phyloP scores from a whole-genome alignment of 2,888 invertebrate genomes.

The Ochropleura leucogaster region DNA sequence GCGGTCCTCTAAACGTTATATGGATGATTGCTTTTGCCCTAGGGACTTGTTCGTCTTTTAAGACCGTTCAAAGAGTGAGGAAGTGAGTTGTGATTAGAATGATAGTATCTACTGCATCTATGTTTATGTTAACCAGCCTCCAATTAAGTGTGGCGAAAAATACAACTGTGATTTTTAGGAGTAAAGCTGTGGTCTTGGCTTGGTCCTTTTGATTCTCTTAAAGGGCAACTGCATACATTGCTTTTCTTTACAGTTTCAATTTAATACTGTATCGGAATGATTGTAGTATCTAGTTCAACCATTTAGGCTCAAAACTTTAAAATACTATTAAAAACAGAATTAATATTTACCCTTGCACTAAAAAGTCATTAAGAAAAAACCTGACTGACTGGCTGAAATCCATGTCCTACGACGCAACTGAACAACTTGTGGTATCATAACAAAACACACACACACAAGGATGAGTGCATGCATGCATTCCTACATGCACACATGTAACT shows the following conservation, averaged over 20 bases:
- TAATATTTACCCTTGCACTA: too few species aligned
- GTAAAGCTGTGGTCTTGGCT: not conserved
- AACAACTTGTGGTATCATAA: too few species aligned
- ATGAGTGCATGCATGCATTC: too few species aligned
- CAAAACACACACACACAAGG: too few species aligned
- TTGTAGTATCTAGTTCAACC: too few species aligned
- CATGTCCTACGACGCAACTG: too few species aligned
- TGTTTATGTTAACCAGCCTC: not conserved
- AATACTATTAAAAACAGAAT: too few species aligned
- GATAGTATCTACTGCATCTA: not conserved
- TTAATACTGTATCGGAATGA: not conserved
- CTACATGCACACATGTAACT: too few species aligned
- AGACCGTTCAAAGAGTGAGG: slow-evolving; percentile 24
- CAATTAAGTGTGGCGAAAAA: not conserved
- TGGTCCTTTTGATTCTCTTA: not conserved
- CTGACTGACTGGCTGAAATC: too few species aligned
- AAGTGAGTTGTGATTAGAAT: slow-evolving; percentile 3
- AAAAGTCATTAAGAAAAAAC: too few species aligned
- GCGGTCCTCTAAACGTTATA: slow-evolving; percentile 43
- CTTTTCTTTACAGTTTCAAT: not conserved
- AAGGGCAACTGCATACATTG: not conserved
- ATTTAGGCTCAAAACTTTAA: too few species aligned
- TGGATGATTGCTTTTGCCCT: slow-evolving; percentile 52
- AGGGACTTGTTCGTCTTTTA: slow-evolving; percentile 34
- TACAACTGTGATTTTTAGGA: not conserved